These are phyloP conservation scores for Drosophila subpulchrella DNA, from an alignment of 1,140 invertebrate species.

Conservation along the genomic window DNA sequence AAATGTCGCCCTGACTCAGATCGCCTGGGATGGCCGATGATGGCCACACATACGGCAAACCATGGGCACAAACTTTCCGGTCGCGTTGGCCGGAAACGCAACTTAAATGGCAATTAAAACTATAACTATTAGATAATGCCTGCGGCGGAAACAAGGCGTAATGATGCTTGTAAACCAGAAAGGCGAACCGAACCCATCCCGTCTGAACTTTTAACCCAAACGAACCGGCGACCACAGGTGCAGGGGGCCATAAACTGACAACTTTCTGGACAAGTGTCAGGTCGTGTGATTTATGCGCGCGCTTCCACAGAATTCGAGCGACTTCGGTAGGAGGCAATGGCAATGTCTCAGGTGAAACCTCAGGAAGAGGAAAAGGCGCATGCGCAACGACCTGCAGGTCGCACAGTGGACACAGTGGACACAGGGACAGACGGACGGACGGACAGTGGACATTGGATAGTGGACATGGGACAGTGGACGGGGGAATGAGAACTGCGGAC, in stretches of 20 bases:
- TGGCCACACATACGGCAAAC: conserved; percentile 36
- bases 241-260: conserved; percentile 75
- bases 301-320: conserved; percentile 72
- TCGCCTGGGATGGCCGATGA: conserved; percentile 27
- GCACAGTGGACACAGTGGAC: conserved; percentile 24
- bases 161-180: conserved; percentile 74
- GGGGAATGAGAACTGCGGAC: conserved; percentile 50
- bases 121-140: conserved; percentile 65
- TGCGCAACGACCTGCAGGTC: conserved; percentile 71
- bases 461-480: conserved; percentile 4
- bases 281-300: conserved; percentile 74
- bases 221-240: conserved; percentile 51
- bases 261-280: conserved; percentile 77
- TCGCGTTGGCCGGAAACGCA: conserved; percentile 61
- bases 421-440: conserved; percentile 3
- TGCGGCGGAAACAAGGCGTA: conserved; percentile 68
- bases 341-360: conserved; percentile 29
- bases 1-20: conserved; percentile 78
- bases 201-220: conserved; percentile 65
- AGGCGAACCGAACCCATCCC: conserved; percentile 1
- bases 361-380: conserved; percentile 50
- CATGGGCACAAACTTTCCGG: conserved; percentile 60
- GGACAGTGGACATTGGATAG: conserved; percentile 14
- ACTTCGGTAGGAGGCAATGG: conserved; percentile 39
- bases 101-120: conserved; percentile 79